These are phyloP conservation scores for Acipenser ruthenus DNA, from an alignment of 2,797 vertebrate genomes.

Conservation along the genomic window DNA sequence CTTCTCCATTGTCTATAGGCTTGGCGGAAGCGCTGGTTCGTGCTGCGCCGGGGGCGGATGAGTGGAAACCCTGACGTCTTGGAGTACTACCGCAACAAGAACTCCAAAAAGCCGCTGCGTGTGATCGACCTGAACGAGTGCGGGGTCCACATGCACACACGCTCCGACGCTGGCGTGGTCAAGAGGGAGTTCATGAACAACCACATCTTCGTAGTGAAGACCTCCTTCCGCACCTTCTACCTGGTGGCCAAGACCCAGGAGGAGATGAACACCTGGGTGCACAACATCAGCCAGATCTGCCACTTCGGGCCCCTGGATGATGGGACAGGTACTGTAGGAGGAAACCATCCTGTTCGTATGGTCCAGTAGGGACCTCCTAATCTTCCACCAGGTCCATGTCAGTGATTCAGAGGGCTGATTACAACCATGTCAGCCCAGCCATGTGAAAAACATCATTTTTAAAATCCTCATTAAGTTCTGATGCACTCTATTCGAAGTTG, in stretches of 20 bases:
- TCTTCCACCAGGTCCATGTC: not conserved
- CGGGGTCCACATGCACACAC: constrained; percentile 68
- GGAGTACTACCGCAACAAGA: constrained; percentile 88
- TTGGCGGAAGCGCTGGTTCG: constrained; percentile 96
- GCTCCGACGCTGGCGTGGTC: constrained; percentile 64
- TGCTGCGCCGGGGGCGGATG: constrained; percentile 88
- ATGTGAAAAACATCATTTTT: not conserved
- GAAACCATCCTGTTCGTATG: not conserved
- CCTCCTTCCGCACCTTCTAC: constrained; percentile 82
- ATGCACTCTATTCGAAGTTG: no score
- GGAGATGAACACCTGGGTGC: constrained; percentile 93
- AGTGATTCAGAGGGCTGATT: not conserved
- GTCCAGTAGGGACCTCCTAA: no score
- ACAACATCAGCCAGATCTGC: constrained; percentile 85
- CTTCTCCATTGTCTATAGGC: constrained; percentile 56
- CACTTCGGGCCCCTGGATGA: constrained; percentile 75
- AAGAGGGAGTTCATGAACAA: constrained; percentile 83
- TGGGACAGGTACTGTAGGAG: constrained; percentile 57
- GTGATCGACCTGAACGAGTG: constrained; percentile 89
- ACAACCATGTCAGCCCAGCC: no score
- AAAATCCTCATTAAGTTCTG: no score
- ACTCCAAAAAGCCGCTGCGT: constrained; percentile 84
- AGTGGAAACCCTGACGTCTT: constrained; percentile 89
- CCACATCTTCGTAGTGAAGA: constrained; percentile 88
- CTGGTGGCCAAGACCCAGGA: constrained; percentile 93